Base-by-base conservation (phyloP, 2,888 invertebrate species). In the Malachius bipustulatus region DNA sequence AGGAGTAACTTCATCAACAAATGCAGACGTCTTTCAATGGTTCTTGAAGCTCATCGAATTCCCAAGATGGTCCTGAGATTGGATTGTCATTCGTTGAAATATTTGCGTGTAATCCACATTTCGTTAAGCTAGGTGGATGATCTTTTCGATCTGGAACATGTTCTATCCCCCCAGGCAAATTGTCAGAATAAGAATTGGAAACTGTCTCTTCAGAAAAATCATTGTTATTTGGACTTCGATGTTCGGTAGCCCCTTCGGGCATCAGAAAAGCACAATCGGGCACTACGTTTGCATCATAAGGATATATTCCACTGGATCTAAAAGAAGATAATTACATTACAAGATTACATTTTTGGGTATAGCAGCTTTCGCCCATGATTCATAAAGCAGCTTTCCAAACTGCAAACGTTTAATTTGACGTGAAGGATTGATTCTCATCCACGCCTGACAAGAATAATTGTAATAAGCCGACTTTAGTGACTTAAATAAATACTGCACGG, bases 261-360 rank as follows among this genome's bases (percentile, higher is more conserved):
- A 19, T 19, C n/a, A 19, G 24, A 19, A 19, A 19, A 19, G n/a
- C 24, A 19, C n/a, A 19, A 19, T 19, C n/a, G 24, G 24, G n/a
- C 24, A 19, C 24, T 19, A 19, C 24, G 24, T 19, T n/a, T 19
- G 24, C 6, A 19, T 19, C 24, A 19, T 19, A 19, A 19, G 24
- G n/a, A n/a, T 19, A 19, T 8, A n/a, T n/a, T 6, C 24, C n/a
- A 19, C 6, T 19, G n/a, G 24, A 19, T 19, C 24, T 6, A 19
- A 19, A 19, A 8, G 24, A 19, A 19, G 6, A 19, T 19, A 19
- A n/a, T n/a, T n/a, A n/a, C n/a, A n/a, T n/a, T n/a, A n/a, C n/a
- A n/a, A n/a, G n/a, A n/a, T 19, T 19, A n/a, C 6, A 19, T 19
- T 19, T n/a, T 19, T 19, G 6, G n/a, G 24, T 19, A n/a, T 19